Evolutionary conservation across 2,113 vertebrate species (phyloP), one percentile per base, ranked within the genome.

Genomic region (Ammodytes marinus): DNA sequence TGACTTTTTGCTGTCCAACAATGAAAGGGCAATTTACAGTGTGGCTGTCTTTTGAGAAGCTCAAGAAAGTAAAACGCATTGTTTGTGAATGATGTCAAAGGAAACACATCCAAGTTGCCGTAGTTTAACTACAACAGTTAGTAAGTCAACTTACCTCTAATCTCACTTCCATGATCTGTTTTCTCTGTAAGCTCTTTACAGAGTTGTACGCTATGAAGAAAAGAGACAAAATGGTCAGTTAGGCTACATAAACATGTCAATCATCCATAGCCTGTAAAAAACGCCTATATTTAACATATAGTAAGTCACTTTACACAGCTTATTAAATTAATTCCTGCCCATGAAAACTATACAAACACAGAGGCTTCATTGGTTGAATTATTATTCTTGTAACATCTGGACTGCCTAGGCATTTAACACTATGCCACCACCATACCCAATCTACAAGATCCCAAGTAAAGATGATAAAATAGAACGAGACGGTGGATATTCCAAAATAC

Each of bases 111-210:
- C 35, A 52, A 17, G 9, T 8, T 39, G 37, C 15, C 15, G 27
- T 27, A 27, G 27, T 27, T 27, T 27, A 27, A 27, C 27, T 27
- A 27, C 27, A 27, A 27, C 27, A 27, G 27, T 27, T 27, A 27
- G 27, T 27, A 27, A 27, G 27, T 82, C 67, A 67, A 79, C 95
- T 96, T 94, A 99, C 98, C 97, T 98, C 93, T 96, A 86, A 96
- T 93, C 76, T 95, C 93, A 66, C 93, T 92, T 88, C 93, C 96
- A 95, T 97, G 96, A 73, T 96, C 94, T 77, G 91, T 95, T 96
- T 96, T 97, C 89, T 98, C 96, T 92, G 96, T 95, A 52, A 99
- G 95, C 43, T 93, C 86, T 81, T 97, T 98, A 94, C 98, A 99
- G 69, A 99, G 95, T 72, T 99, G 97, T 87, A 98, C 95, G 86